Evolutionary conservation across 2,113 vertebrate species (phyloP).

Genomic region (Tragelaphus buxtoni): DNA sequence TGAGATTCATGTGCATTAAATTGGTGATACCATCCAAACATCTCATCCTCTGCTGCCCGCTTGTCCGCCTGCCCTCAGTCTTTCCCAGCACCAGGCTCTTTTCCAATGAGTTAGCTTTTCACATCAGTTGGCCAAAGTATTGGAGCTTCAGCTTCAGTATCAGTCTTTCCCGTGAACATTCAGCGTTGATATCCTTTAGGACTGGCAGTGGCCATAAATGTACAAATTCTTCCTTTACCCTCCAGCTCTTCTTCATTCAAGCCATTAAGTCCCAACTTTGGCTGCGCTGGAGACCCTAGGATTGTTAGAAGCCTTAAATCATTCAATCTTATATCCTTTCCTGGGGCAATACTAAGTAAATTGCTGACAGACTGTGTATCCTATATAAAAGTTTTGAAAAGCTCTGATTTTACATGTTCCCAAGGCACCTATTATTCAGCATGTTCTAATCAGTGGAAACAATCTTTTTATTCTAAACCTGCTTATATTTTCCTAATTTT

Average conservation of each 20-base stretch:
- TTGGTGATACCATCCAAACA: background rate
- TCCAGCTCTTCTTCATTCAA: background rate
- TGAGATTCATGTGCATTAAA: background rate
- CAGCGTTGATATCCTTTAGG: background rate
- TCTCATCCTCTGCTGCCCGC: fast-evolving
- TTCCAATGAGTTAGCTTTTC: background rate
- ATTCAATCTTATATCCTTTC: background rate
- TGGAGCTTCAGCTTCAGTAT: background rate
- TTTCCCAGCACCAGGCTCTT: background rate
- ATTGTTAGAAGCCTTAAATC: background rate
- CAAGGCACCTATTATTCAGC: background rate
- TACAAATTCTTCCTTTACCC: background rate
- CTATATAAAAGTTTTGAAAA: background rate
- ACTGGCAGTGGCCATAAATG: background rate
- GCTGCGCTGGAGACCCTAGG: background rate
- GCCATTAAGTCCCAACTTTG: background rate
- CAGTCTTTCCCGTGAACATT: background rate
- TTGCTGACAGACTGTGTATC: background rate
- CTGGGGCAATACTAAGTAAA: background rate
- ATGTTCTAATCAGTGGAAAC: background rate
- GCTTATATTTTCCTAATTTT: background rate
- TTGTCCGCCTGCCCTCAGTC: background rate
- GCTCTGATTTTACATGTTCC: background rate
- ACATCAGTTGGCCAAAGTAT: background rate
- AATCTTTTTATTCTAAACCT: background rate